A percentile compares a stretch with the other conserved stretches of the same genome.
Conservation (phyloP, 1,140 invertebrate genomes). For the Chymomyza costata region DNA sequence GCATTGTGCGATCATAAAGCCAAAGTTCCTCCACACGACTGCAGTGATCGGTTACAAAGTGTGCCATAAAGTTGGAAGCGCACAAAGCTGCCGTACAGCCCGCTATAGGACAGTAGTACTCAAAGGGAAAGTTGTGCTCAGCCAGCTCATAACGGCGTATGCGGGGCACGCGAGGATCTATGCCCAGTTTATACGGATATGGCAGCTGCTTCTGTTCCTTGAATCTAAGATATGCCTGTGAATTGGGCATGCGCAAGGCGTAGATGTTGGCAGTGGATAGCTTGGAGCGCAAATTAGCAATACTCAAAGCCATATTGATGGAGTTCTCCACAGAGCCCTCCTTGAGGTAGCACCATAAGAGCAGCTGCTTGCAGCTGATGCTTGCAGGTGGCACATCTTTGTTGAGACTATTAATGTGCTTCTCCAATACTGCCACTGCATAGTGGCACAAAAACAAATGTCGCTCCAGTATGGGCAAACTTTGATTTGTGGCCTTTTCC, state of each 20-base stretch:
- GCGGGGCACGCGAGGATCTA: not conserved
- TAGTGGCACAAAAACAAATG: conserved; percentile 9
- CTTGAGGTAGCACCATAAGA: not conserved
- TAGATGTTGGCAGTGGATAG: rapidly evolving
- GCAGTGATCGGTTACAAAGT: conserved; percentile 17
- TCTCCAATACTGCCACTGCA: not conserved
- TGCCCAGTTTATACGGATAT: conserved; percentile 8
- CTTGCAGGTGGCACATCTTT: not conserved
- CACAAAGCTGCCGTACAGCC: not conserved
- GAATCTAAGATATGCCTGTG: conserved; percentile 4
- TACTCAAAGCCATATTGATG: not conserved
- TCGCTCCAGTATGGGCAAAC: not conserved
- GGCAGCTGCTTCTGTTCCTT: conserved; percentile 1
- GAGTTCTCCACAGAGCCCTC: not conserved
- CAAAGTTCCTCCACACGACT: conserved; percentile 19
- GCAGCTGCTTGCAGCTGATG: not conserved
- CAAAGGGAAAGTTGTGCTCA: too few relatives aligned
- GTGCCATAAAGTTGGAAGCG: not conserved
- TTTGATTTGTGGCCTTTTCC: not conserved
- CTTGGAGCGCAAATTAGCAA: not conserved
- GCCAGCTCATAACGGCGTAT: not conserved
- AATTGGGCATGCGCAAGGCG: conserved; percentile 7
- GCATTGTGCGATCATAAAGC: conserved; percentile 8
- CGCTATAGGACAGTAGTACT: not conserved
- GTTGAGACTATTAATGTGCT: too few relatives aligned